Percentiles rank a stretch among this genome's conserved stretches.
phyloP scores from a whole-genome alignment of 2,797 vertebrate genomes.

The Carapus acus region DNA sequence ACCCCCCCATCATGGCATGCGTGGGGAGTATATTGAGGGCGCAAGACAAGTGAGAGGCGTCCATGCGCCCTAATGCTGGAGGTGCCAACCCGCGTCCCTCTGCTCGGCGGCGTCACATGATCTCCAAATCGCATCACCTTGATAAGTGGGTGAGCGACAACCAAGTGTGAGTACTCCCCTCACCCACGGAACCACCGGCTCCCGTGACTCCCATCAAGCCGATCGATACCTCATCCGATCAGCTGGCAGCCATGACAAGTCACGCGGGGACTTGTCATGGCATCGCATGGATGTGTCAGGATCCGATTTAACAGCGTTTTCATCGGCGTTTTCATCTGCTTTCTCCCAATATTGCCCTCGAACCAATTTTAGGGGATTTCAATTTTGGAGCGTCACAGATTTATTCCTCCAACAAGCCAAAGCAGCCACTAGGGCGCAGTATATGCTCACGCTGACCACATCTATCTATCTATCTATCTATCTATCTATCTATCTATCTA shows the following conservation, averaged over 20 bases:
- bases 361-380: too few species aligned
- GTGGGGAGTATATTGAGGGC: constrained; percentile 55
- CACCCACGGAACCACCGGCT: constrained; percentile 11
- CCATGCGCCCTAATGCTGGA: constrained; percentile 38
- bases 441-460: background rate
- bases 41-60: constrained; percentile 42
- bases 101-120: constrained; percentile 36
- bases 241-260: too few species aligned
- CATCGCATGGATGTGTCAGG: too few species aligned
- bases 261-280: too few species aligned
- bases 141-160: constrained; percentile 14
- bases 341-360: too few species aligned
- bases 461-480: too few species aligned
- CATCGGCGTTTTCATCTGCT: too few species aligned
- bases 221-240: too few species aligned
- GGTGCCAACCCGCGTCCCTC: constrained; percentile 58
- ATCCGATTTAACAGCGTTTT: too few species aligned
- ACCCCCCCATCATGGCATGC: too few species aligned
- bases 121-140: background rate
- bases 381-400: too few species aligned
- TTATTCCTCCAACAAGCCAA: background rate
- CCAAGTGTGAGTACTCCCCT: constrained; percentile 7
- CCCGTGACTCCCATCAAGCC: constrained; percentile 36
- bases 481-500: too few species aligned
- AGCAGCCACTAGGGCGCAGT: constrained; percentile 24